Evolutionary conservation across 64 coral and sea anemone genomes (phyloP).

Genomic region (Pocillopora verrucosa): DNA sequence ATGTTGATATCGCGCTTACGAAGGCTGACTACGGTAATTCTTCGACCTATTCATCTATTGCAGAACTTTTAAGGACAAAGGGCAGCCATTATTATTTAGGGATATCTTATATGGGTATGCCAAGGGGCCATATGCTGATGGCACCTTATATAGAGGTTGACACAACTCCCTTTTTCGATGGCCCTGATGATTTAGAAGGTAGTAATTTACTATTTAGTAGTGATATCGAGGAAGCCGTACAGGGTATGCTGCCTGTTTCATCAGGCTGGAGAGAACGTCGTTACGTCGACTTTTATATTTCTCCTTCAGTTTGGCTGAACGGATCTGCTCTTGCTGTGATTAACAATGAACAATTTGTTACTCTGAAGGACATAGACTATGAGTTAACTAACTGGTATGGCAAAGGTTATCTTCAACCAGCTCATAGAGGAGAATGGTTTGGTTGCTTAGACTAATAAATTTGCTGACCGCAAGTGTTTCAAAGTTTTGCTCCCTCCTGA

Average conservation of each 20-base stretch:
- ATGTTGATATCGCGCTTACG: constrained; percentile 64
- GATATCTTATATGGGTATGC: neutral
- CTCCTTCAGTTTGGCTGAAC: constrained; percentile 7
- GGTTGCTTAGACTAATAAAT: neutral
- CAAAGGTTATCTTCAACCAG: constrained; percentile 7
- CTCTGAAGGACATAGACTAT: neutral
- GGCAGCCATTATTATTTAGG: constrained; percentile 58
- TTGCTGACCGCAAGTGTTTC: neutral
- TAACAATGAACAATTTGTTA: constrained; percentile 26
- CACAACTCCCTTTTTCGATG: constrained; percentile 28
- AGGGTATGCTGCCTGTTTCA: neutral
- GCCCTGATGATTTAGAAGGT: constrained; percentile 40
- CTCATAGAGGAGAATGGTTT: neutral
- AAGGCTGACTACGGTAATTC: constrained; percentile 22
- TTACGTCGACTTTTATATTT: constrained; percentile 35
- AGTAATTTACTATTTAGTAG: constrained; percentile 9
- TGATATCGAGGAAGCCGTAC: neutral
- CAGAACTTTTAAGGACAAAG: constrained; percentile 2
- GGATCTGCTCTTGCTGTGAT: constrained; percentile 6
- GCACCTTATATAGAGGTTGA: constrained; percentile 15
- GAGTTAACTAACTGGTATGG: constrained; percentile 48
- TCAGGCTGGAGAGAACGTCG: neutral
- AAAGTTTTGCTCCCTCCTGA: too few species aligned
- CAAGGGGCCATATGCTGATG: neutral
- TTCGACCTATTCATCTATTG: constrained; percentile 24